Percentiles rank a stretch among this genome's conserved stretches.
These are phyloP conservation scores for Tursiops truncatus DNA, from an alignment of 2,113 vertebrate species.

Conservation along the genomic window DNA sequence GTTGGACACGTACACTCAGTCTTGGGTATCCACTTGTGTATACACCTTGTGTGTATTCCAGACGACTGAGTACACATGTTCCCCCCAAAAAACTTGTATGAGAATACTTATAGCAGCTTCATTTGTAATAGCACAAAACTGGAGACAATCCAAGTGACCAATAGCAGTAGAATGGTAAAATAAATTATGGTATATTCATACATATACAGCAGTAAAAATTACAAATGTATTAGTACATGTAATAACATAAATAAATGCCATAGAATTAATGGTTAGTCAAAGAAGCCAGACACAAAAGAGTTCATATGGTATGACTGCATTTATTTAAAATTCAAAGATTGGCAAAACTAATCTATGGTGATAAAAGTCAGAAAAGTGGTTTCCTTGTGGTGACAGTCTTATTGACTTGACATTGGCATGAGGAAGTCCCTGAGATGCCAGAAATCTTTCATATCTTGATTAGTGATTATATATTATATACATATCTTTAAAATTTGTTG, in stretches of 20 bases:
- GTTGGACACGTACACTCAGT: neutral
- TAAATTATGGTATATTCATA: neutral
- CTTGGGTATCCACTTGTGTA: neutral
- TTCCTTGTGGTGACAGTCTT: neutral
- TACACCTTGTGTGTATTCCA: neutral
- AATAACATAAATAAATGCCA: neutral
- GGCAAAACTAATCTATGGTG: neutral
- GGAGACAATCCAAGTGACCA: neutral
- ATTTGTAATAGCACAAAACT: neutral
- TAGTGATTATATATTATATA: neutral
- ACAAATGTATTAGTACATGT: neutral
- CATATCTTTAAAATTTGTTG: neutral
- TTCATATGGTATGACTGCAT: neutral
- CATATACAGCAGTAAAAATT: neutral
- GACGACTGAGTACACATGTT: neutral
- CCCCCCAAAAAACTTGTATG: neutral
- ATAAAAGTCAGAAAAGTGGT: neutral
- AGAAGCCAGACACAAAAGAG: neutral
- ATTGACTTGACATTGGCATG: neutral
- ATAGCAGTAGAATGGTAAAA: neutral
- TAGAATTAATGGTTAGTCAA: neutral
- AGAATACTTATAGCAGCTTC: neutral
- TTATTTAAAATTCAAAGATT: neutral
- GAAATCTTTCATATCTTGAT: neutral
- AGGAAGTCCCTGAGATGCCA: neutral